phyloP scores from a whole-genome alignment of 2,888 invertebrate genomes.

The Epinotia brunnichana region DNA sequence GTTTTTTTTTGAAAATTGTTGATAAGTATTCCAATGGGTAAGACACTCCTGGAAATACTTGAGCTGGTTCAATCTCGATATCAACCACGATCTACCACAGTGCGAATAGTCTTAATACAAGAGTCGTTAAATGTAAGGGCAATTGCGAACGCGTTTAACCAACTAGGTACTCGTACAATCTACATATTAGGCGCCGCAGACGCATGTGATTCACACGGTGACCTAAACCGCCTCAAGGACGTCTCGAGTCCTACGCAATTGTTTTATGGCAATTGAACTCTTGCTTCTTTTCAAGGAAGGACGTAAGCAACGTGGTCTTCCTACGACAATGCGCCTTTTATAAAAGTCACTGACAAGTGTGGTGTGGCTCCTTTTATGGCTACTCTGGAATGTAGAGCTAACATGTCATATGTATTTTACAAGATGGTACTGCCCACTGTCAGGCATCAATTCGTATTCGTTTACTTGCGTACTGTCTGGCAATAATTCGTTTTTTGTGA shows the following conservation, averaged over 20 bases:
- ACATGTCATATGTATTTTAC: neutral
- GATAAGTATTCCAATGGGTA: too few relatives aligned
- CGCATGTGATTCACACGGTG: conserved; percentile 39
- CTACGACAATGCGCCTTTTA: neutral
- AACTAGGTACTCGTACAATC: conserved; percentile 7
- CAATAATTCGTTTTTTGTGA: neutral
- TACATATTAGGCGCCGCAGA: conserved; percentile 11
- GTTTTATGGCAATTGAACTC: conserved; percentile 39
- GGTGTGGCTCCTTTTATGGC: conserved; percentile 7
- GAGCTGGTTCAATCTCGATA: too few relatives aligned
- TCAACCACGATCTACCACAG: too few relatives aligned
- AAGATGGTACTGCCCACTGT: neutral
- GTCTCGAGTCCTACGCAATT: conserved; percentile 40
- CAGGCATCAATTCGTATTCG: too few relatives aligned
- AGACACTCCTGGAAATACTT: too few relatives aligned
- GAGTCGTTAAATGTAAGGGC: neutral
- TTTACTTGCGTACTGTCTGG: too few relatives aligned
- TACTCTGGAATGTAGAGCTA: neutral
- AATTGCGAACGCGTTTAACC: neutral
- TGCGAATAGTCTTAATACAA: too few relatives aligned
- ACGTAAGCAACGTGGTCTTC: neutral
- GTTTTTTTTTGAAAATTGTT: neutral
- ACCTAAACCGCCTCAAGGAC: conserved; percentile 40
- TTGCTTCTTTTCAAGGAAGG: neutral
- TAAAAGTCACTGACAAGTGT: neutral